These are phyloP conservation scores for Sepioteuthis lessoniana DNA, from an alignment of 2,888 invertebrate species.

Conservation along the genomic window DNA sequence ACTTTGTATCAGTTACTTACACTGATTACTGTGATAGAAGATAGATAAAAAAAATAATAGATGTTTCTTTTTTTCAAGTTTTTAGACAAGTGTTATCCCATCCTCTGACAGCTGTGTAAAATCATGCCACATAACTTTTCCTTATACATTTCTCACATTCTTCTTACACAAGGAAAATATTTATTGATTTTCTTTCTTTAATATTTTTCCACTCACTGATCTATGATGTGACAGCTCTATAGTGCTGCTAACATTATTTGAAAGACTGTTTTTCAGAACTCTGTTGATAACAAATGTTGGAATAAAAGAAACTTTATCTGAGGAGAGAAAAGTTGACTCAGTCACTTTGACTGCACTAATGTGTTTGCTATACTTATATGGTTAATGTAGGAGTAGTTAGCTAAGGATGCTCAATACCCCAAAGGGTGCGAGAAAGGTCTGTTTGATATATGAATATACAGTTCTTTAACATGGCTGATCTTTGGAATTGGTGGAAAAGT, in stretches of 20 bases:
- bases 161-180: background rate
- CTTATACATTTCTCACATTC: background rate
- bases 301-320: background rate
- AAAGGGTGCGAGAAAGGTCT: too few species aligned
- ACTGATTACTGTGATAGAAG: background rate
- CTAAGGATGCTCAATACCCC: too few species aligned
- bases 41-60: background rate
- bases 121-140: background rate
- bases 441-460: too few species aligned
- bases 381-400: too few species aligned
- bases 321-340: background rate
- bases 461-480: too few species aligned
- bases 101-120: slow-evolving; percentile 23
- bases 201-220: slow-evolving; percentile 23
- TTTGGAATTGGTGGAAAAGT: too few species aligned
- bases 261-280: background rate
- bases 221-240: background rate
- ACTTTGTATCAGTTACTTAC: background rate
- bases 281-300: background rate
- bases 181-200: background rate
- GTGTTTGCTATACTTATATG: too few species aligned
- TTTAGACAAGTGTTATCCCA: background rate
- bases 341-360: background rate
- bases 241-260: background rate
- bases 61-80: background rate